Percentiles rank a stretch among this genome's conserved stretches.
Evolutionary conservation across 2,888 invertebrate genomes (phyloP).

Genomic region (Hemicrepidius hirtus): DNA sequence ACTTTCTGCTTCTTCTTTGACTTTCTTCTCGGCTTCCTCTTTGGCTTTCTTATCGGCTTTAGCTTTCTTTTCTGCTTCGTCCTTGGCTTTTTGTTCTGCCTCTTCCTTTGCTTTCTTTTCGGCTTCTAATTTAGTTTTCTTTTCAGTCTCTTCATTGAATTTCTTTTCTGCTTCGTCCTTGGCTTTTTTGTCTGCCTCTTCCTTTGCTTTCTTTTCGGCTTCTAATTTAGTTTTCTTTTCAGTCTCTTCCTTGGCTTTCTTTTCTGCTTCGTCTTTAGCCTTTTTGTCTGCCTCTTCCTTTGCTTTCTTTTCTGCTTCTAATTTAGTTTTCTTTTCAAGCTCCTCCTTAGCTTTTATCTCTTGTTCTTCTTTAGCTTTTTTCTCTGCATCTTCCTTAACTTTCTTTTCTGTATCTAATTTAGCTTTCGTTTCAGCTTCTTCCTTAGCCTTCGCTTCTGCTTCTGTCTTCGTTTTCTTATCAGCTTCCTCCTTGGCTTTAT

Average conservation of each 20-base stretch:
- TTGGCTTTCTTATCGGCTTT: slow-evolving; percentile 69
- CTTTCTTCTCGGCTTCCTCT: slow-evolving; percentile 31
- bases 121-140: slow-evolving; percentile 67
- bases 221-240: slow-evolving; percentile 54
- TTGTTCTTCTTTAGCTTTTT: slow-evolving; percentile 40
- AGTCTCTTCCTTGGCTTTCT: slow-evolving; percentile 62
- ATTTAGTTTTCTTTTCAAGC: slow-evolving; percentile 50
- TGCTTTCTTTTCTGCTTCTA: slow-evolving; percentile 45
- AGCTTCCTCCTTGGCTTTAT: slow-evolving; percentile 50
- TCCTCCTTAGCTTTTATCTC: slow-evolving; percentile 49
- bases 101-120: slow-evolving; percentile 63
- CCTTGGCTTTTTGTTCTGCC: slow-evolving; percentile 60
- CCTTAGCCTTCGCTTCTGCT: slow-evolving; percentile 51
- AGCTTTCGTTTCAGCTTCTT: slow-evolving; percentile 18
- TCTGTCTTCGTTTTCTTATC: slow-evolving; percentile 54
- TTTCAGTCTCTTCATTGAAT: slow-evolving; percentile 59
- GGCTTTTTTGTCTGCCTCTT: slow-evolving; percentile 65
- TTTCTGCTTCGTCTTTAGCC: slow-evolving; percentile 65
- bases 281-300: slow-evolving; percentile 63
- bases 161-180: slow-evolving; percentile 59
- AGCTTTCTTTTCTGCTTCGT: slow-evolving; percentile 56
- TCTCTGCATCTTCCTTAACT: background rate
- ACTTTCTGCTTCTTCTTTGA: slow-evolving; percentile 48
- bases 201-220: slow-evolving; percentile 61
- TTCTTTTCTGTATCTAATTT: slow-evolving; percentile 64